Evolutionary conservation across 1,140 invertebrate species (phyloP).

Genomic region (Drosophila hydei): DNA sequence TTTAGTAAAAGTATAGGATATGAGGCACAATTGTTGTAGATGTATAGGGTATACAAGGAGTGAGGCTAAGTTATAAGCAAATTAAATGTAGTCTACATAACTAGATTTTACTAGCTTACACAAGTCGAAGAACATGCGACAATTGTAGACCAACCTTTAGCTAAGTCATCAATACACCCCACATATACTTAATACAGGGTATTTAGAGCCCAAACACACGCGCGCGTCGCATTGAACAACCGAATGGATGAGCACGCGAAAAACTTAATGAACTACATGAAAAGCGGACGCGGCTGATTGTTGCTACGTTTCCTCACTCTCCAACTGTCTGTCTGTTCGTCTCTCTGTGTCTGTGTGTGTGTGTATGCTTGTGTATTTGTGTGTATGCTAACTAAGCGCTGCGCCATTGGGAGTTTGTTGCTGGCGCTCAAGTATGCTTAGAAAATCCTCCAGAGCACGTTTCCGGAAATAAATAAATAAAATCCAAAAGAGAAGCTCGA

Average conservation of each 20-base stretch:
- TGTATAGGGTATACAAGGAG: not conserved
- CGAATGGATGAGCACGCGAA: conserved; percentile 45
- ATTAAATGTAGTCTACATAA: no score
- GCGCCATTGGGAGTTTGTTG: conserved; percentile 28
- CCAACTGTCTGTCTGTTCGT: conserved; percentile 5
- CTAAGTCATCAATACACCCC: not conserved
- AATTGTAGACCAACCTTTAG: no score
- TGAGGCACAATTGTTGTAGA: no score
- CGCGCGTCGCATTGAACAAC: conserved; percentile 8
- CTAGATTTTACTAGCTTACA: no score
- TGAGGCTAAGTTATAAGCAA: no score
- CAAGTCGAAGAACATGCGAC: no score
- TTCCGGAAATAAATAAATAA: conserved; percentile 83
- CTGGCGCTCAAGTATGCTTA: conserved; percentile 51
- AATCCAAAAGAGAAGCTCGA: conserved; percentile 38
- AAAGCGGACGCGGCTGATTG: conserved; percentile 55
- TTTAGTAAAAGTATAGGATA: not conserved
- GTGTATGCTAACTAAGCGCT: conserved; percentile 58
- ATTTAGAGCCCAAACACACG: conserved; percentile 7
- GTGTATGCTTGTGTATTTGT: conserved; percentile 20
- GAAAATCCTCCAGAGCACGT: conserved; percentile 78
- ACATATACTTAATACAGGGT: not conserved
- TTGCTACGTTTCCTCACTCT: conserved; percentile 20
- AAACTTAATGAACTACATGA: conserved; percentile 73
- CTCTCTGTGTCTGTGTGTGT: conserved; percentile 35